phyloP scores from a whole-genome alignment of 2,888 invertebrate species.

The Ferdinandea cuprea region DNA sequence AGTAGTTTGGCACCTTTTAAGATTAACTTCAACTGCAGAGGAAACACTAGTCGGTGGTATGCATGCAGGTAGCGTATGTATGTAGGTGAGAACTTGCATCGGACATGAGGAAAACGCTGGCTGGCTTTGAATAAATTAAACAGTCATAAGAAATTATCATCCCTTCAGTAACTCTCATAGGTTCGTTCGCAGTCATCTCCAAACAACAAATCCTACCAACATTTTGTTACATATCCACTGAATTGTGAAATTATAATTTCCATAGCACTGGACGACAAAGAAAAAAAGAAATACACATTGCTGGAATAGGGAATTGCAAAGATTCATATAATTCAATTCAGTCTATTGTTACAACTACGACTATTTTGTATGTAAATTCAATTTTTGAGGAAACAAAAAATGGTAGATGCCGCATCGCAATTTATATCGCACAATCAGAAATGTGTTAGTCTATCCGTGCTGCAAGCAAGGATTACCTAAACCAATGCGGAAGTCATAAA shows the following conservation, averaged over 20 bases:
- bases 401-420: background rate
- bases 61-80: too few relatives aligned
- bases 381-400: background rate
- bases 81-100: background rate
- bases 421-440: too few relatives aligned
- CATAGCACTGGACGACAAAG: too few relatives aligned
- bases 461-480: background rate
- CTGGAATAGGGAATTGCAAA: too few relatives aligned
- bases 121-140: constrained; percentile 22
- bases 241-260: constrained; percentile 6
- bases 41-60: background rate
- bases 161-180: background rate
- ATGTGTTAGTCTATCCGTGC: background rate
- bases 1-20: constrained; percentile 37
- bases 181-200: background rate
- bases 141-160: background rate
- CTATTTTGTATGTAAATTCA: background rate
- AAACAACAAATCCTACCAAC: background rate
- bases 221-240: background rate
- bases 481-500: constrained; percentile 44
- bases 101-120: constrained; percentile 12
- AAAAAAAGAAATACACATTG: too few relatives aligned
- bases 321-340: too few relatives aligned
- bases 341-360: too few relatives aligned
- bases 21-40: constrained; percentile 2